Conservation (phyloP, 2,888 invertebrate genomes). For the Sesamia inferens region DNA sequence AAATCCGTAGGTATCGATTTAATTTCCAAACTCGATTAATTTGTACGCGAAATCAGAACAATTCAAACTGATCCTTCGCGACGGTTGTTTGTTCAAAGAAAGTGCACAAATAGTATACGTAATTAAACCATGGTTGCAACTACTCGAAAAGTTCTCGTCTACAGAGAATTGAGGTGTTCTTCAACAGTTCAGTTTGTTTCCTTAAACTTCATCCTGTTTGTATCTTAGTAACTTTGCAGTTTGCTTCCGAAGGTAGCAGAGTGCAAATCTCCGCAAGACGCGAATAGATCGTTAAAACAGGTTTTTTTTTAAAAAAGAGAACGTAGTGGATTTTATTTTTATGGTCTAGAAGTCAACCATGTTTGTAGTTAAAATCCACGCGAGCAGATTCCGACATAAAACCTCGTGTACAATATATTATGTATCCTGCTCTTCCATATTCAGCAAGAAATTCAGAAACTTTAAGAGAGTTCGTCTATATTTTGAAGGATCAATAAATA, state of each 20-base stretch:
- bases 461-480: constrained; percentile 13
- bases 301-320: constrained; percentile 11
- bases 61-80: constrained; percentile 24
- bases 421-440: constrained; percentile 26
- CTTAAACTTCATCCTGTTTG: constrained; percentile 47
- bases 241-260: constrained; percentile 16
- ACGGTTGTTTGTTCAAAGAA: constrained; percentile 24
- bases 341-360: constrained; percentile 17
- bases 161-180: constrained; percentile 45
- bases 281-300: constrained; percentile 32
- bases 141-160: constrained; percentile 43
- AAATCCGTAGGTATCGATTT: constrained; percentile 9
- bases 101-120: constrained; percentile 34
- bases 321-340: constrained; percentile 23
- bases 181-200: constrained; percentile 29
- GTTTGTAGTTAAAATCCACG: constrained; percentile 6
- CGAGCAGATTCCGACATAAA: constrained; percentile 19
- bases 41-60: constrained; percentile 9
- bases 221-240: constrained; percentile 38
- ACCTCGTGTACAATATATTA: constrained; percentile 25
- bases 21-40: constrained; percentile 11
- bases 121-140: constrained; percentile 36
- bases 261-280: constrained; percentile 19
- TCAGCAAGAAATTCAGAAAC: constrained; percentile 25
- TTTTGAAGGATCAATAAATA: constrained; percentile 51